Evolutionary conservation across 2,888 invertebrate genomes (phyloP).

Genomic region (Creontiades dilutus): DNA sequence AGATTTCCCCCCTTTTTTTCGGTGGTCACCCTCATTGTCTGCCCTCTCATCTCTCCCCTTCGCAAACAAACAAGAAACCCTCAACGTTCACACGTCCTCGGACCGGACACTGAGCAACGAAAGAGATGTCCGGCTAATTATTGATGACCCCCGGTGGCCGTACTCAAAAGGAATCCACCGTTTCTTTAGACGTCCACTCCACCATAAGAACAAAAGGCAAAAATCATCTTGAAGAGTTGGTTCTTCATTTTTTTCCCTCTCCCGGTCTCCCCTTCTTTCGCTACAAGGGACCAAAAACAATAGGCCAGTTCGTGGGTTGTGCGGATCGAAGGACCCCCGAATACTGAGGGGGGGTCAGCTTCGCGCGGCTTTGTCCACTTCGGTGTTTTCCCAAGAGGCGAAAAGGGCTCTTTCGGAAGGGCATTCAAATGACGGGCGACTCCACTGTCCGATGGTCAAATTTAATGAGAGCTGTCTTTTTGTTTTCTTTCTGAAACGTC

Average conservation of each 20-base stretch:
- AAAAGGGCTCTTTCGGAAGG: constrained; percentile 34
- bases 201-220: neutral
- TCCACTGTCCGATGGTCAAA: constrained; percentile 63
- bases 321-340: neutral
- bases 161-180: neutral
- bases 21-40: neutral
- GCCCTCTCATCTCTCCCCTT: neutral
- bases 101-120: neutral
- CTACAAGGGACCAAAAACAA: neutral
- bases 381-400: constrained; percentile 40
- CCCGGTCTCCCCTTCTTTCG: neutral
- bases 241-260: neutral
- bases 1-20: no score
- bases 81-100: neutral
- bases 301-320: neutral
- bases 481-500: constrained; percentile 24
- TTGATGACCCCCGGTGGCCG: neutral
- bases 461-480: constrained; percentile 55
- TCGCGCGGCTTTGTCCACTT: constrained; percentile 40
- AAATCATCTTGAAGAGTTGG: constrained; percentile 28
- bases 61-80: neutral
- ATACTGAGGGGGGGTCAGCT: constrained; percentile 29
- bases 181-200: neutral
- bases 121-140: constrained; percentile 10
- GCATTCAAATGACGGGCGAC: constrained; percentile 42